Percentiles rank a stretch among this genome's conserved stretches.
Evolutionary conservation across 2,797 vertebrate species (phyloP).

Genomic region (Dallia pectoralis): DNA sequence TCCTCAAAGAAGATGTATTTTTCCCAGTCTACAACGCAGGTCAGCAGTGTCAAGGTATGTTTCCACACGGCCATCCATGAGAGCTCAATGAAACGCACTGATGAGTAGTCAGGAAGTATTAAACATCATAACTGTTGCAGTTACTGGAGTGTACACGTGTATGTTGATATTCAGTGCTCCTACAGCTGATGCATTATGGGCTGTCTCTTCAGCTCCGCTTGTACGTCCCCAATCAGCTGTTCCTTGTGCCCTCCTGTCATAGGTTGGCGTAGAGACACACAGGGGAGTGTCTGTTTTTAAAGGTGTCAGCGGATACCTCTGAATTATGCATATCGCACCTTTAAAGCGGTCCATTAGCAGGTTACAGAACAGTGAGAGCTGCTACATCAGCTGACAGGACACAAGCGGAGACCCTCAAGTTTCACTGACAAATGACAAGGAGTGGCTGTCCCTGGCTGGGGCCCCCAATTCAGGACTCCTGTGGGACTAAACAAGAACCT

Average conservation of each 20-base stretch:
- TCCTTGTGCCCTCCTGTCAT: slow-evolving; percentile 52
- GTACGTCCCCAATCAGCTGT: slow-evolving; percentile 64
- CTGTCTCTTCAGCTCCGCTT: slow-evolving; percentile 60
- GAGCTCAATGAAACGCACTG: slow-evolving; percentile 46
- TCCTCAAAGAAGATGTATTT: slow-evolving; percentile 29
- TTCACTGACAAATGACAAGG: slow-evolving; percentile 48
- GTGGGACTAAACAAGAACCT: slow-evolving; percentile 35
- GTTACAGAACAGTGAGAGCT: slow-evolving; percentile 56
- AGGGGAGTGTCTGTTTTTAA: slow-evolving; percentile 63
- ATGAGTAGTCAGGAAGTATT: slow-evolving; percentile 11
- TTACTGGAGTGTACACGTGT: slow-evolving; percentile 18
- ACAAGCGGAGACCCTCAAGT: slow-evolving; percentile 33
- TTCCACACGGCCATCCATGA: slow-evolving; percentile 31
- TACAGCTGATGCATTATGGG: slow-evolving; percentile 26
- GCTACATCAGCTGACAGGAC: slow-evolving; percentile 63
- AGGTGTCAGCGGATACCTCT: slow-evolving; percentile 75
- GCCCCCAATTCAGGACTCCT: slow-evolving; percentile 40
- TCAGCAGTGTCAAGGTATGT: slow-evolving; percentile 43
- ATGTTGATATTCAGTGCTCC: slow-evolving; percentile 31
- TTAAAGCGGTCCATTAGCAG: slow-evolving; percentile 78
- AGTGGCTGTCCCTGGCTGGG: slow-evolving; percentile 40
- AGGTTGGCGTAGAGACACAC: slow-evolving; percentile 43
- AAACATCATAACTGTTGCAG: background rate
- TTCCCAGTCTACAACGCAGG: slow-evolving; percentile 29
- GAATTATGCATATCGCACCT: slow-evolving; percentile 79